Evolutionary conservation across 2,113 vertebrate genomes (phyloP).

Genomic region (Vidua chalybeata): DNA sequence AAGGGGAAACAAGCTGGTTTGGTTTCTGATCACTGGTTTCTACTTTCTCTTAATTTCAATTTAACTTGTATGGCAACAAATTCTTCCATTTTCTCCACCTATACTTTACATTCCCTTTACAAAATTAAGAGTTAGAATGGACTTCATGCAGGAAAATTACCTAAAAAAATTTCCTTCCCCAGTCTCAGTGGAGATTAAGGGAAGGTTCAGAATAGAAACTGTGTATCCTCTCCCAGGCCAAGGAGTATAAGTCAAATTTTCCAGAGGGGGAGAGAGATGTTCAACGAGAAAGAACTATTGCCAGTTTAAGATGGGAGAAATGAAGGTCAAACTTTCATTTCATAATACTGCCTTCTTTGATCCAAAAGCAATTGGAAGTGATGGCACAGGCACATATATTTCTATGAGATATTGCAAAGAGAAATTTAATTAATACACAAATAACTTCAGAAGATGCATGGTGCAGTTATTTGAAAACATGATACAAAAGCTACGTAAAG

Average conservation of each 20-base stretch:
- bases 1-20: not conserved
- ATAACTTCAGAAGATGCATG: not conserved
- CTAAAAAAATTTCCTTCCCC: not conserved
- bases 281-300: not conserved
- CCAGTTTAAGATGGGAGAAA: not conserved
- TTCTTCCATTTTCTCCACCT: not conserved
- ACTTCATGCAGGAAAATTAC: not conserved
- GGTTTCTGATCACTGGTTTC: not conserved
- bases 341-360: not conserved
- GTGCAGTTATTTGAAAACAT: not conserved
- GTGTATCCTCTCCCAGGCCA: not conserved
- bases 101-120: not conserved
- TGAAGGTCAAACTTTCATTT: not conserved
- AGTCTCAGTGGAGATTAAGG: not conserved
- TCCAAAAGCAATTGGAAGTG: not conserved
- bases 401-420: not conserved
- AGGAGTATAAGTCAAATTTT: not conserved
- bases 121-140: not conserved
- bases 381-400: accelerated
- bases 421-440: not conserved
- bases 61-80: not conserved
- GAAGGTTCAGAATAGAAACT: not conserved
- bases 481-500: not conserved
- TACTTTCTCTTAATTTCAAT: not conserved
- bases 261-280: not conserved